Evolutionary conservation across 2,113 vertebrate species (phyloP).

Genomic region (Elachura formosa): DNA sequence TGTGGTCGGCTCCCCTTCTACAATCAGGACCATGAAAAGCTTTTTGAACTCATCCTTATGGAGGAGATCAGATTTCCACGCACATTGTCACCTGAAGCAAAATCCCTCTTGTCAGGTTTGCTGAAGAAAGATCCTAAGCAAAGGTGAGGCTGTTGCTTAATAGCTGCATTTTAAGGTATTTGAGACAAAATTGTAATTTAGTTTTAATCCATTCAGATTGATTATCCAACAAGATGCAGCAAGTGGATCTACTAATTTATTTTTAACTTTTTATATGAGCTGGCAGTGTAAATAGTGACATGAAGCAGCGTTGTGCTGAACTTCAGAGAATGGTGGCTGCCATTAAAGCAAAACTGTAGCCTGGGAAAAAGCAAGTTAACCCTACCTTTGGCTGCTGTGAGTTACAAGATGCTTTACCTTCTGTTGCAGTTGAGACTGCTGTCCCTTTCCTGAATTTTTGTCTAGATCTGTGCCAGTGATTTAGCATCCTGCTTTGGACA

Average conservation of each 20-base stretch:
- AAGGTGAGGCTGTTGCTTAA: constrained; percentile 61
- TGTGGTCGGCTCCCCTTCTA: constrained; percentile 82
- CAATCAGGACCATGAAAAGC: constrained; percentile 82
- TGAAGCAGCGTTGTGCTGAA: neutral
- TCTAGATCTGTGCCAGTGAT: neutral
- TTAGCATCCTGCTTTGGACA: neutral
- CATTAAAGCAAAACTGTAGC: neutral
- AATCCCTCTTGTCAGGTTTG: constrained; percentile 77
- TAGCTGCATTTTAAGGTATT: neutral
- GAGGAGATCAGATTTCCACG: constrained; percentile 82
- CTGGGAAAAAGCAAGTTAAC: neutral
- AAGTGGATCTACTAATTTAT: neutral
- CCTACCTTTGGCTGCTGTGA: neutral
- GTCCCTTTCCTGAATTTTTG: neutral
- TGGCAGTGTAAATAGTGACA: rapidly evolving
- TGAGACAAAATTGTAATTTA: neutral
- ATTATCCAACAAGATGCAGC: neutral
- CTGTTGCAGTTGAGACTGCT: neutral
- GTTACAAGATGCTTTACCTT: neutral
- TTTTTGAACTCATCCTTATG: constrained; percentile 83
- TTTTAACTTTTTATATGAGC: neutral
- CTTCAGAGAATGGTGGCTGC: neutral
- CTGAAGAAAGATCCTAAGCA: constrained; percentile 82
- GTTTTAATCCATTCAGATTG: neutral
- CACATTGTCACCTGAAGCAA: constrained; percentile 79